Percentiles rank a stretch among this genome's conserved stretches.
Conservation (phyloP, 2,888 invertebrate genomes). For the Drosophila nigricruria region DNA sequence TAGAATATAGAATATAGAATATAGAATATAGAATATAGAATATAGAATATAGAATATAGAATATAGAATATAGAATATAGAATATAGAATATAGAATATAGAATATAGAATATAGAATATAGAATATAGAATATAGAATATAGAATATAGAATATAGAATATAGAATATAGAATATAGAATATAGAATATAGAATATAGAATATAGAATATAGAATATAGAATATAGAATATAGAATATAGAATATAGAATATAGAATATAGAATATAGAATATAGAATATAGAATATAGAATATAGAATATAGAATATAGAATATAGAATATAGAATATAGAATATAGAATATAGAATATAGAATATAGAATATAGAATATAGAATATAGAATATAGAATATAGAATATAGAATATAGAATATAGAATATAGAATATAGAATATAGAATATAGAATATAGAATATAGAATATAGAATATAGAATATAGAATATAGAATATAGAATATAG, state of each 20-base stretch:
- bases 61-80: not conserved
- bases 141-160: not conserved
- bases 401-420: constrained; percentile 1
- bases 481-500: constrained; percentile 4
- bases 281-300: not conserved
- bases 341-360: not conserved
- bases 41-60: not conserved
- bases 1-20: not conserved
- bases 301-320: not conserved
- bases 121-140: constrained; percentile 5
- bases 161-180: not conserved
- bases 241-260: constrained; percentile 5
- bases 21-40: not conserved
- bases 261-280: constrained; percentile 7
- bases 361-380: constrained; percentile 4
- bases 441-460: constrained; percentile 13
- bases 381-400: constrained; percentile 5
- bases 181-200: not conserved
- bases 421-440: constrained; percentile 6
- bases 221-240: constrained; percentile 10
- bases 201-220: constrained; percentile 3
- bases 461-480: constrained; percentile 3
- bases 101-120: constrained; percentile 6
- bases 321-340: constrained; percentile 2
- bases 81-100: not conserved